phyloP scores from a whole-genome alignment of 2,797 vertebrate species.

The Parambassis ranga region DNA sequence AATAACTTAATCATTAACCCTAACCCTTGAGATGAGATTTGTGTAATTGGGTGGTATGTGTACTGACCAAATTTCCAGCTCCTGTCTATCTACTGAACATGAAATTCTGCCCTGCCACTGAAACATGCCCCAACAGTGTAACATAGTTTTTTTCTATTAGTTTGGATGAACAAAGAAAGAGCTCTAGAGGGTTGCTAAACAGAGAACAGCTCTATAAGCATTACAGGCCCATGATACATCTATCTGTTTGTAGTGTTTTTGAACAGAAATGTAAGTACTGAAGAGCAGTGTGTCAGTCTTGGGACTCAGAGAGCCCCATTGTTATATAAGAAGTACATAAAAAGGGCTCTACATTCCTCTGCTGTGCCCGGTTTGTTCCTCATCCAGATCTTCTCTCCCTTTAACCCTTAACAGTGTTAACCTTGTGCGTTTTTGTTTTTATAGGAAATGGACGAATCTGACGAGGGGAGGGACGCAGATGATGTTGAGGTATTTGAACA shows the following conservation, averaged over 20 bases:
- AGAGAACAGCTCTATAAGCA: fast-evolving
- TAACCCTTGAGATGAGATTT: too few species aligned
- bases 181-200: neutral
- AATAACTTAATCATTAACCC: too few species aligned
- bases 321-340: neutral
- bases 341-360: neutral
- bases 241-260: neutral
- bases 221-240: fast-evolving
- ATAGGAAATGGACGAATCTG: conserved; percentile 97
- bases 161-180: neutral
- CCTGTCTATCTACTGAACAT: too few species aligned
- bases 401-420: conserved; percentile 70
- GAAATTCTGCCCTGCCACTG: too few species aligned
- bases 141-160: neutral
- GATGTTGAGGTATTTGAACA: conserved; percentile 93
- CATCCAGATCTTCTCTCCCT: neutral
- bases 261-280: fast-evolving
- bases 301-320: neutral
- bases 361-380: neutral
- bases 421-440: conserved; percentile 89
- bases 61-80: too few species aligned
- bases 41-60: too few species aligned
- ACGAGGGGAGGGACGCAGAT: conserved; percentile 93
- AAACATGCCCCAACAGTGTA: too few species aligned
- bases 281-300: neutral